Evolutionary conservation across 2,888 invertebrate genomes (phyloP).

Genomic region (Biston betularia): DNA sequence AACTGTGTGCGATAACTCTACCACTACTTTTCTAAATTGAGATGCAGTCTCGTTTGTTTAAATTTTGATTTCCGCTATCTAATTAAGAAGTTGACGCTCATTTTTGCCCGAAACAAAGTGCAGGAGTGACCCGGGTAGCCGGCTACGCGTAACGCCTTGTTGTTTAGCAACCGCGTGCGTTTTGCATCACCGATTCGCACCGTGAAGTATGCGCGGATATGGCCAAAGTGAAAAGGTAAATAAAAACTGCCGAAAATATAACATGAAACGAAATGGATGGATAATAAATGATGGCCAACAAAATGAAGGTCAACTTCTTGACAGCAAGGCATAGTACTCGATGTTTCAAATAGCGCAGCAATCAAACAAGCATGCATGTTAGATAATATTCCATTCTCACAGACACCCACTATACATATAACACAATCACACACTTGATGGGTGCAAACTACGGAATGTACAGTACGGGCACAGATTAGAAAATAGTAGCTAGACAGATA

Average conservation of each 20-base stretch:
- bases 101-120: constrained; percentile 90
- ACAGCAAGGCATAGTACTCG: constrained; percentile 88
- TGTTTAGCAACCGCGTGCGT: constrained; percentile 79
- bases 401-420: constrained; percentile 51
- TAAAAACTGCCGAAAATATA: constrained; percentile 81
- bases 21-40: constrained; percentile 84
- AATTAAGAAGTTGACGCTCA: constrained; percentile 95
- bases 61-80: constrained; percentile 78
- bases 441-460: constrained; percentile 33
- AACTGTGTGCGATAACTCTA: constrained; percentile 82
- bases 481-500: too few species aligned
- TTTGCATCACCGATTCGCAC: constrained; percentile 73
- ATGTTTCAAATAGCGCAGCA: constrained; percentile 82
- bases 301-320: constrained; percentile 98
- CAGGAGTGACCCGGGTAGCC: constrained; percentile 84
- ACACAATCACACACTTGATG: constrained; percentile 18
- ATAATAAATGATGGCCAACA: constrained; percentile 94
- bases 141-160: constrained; percentile 81
- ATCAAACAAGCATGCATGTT: constrained; percentile 82
- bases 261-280: constrained; percentile 84
- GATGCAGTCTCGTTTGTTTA: constrained; percentile 77
- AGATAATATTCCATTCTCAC: constrained; percentile 58
- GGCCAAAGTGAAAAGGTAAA: constrained; percentile 79
- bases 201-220: constrained; percentile 72
- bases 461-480: not conserved